phyloP scores from a whole-genome alignment of 2,113 vertebrate genomes.

The Tachycineta bicolor region DNA sequence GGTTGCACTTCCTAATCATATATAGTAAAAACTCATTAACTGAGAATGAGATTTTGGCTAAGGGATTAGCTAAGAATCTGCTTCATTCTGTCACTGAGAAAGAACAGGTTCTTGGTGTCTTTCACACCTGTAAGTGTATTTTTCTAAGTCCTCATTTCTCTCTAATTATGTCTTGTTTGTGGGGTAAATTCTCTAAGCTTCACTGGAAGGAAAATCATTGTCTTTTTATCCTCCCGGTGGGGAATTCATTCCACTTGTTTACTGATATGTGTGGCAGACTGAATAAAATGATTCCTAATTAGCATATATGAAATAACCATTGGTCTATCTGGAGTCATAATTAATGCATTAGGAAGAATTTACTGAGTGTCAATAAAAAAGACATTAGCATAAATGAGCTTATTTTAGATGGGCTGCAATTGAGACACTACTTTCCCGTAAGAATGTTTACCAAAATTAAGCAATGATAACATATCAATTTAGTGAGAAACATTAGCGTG shows the following conservation, averaged over 20 bases:
- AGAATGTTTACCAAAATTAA: constrained; percentile 70
- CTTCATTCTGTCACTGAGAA: constrained; percentile 16
- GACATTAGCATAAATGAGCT: constrained; percentile 77
- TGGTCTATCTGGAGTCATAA: constrained; percentile 80
- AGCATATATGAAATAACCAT: constrained; percentile 83
- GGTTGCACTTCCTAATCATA: neutral
- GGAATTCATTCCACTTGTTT: constrained; percentile 78
- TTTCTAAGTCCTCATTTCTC: constrained; percentile 55
- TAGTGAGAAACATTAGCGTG: constrained; percentile 35
- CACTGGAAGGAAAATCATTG: constrained; percentile 73
- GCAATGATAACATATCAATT: constrained; percentile 58
- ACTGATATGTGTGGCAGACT: constrained; percentile 74
- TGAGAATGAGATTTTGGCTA: constrained; percentile 14
- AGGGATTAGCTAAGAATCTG: neutral
- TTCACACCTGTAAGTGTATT: constrained; percentile 64
- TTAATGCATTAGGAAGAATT: constrained; percentile 82
- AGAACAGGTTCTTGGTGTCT: neutral
- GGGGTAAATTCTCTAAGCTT: constrained; percentile 70
- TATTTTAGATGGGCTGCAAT: constrained; percentile 68
- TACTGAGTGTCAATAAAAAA: constrained; percentile 76
- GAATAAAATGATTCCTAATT: constrained; percentile 80
- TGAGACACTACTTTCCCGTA: constrained; percentile 60
- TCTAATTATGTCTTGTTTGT: constrained; percentile 73
- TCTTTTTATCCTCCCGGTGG: constrained; percentile 72
- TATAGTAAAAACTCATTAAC: constrained; percentile 35